Evolutionary conservation across 2,113 vertebrate genomes (phyloP), one percentile per base, ranked within the genome.

Genomic region (Otis tarda): DNA sequence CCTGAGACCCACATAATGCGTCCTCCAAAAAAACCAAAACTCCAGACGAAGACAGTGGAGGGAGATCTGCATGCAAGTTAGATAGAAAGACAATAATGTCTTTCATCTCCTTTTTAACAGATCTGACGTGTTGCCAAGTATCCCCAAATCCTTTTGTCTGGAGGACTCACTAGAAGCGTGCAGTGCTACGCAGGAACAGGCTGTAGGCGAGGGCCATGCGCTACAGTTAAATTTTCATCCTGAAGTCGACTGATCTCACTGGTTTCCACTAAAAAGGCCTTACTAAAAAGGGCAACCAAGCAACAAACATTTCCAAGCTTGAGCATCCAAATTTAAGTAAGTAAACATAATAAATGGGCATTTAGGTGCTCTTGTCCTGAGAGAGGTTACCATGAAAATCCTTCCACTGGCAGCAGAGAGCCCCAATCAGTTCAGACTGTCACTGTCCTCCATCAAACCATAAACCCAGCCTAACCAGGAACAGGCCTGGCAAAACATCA

Each of bases 31-130:
- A 61, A 56, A 6, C 33, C 35, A 77, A 74, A 88, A 43, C 60
- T 86, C 28, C 69, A 91, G 60, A 78, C 74, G 56, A 94, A 65
- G 16, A 63, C 39, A 60, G 31, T 5, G 28, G 49, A 76, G 39
- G 53, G 21, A 92, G 71, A 73, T 80, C 59, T 77, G 83, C 71
- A 92, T 90, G 71, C 13, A 85, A 88, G 86, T 90, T 33, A 94
- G 71, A 39, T 0, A 80, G 63, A 33, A 43, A 79, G 6, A 94
- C 12, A 94, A 73, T n/a, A 63, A 60, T 0, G 2, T 24, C 39
- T 76, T 87, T 93, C 65, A 85, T 86, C 83, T 88, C 25, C 59
- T 80, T 88, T 81, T 63, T 75, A 91, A n/a, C 14, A 70, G 79
- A 65, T 47, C 39, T 80, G 85, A 76, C n/a, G 30, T 10, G 25